Evolutionary conservation across 1,140 invertebrate species (phyloP).

Genomic region (Helicoverpa zea): DNA sequence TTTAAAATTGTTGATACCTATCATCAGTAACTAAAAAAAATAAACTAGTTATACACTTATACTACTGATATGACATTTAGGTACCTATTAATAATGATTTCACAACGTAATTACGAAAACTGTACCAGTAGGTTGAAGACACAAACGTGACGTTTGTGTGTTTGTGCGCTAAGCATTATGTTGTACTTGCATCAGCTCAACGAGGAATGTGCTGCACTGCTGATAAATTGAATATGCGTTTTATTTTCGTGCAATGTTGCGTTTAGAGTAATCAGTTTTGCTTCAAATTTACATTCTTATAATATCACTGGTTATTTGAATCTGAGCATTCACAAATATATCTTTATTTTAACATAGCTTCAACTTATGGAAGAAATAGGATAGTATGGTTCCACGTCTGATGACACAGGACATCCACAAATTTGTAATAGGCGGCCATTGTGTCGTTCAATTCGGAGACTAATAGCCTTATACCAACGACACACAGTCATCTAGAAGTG

Average conservation of each 20-base stretch:
- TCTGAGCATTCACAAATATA: no score
- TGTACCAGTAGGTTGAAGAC: not conserved
- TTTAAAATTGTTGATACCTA: no score
- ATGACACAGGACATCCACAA: no score
- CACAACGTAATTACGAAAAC: conserved; percentile 3
- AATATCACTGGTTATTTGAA: no score
- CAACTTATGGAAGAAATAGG: no score
- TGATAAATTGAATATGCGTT: not conserved
- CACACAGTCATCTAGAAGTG: not conserved
- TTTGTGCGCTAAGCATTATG: not conserved
- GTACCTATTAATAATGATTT: not conserved
- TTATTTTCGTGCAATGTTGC: not conserved
- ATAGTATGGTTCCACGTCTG: no score
- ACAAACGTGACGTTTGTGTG: not conserved
- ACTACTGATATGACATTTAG: not conserved
- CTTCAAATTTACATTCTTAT: no score
- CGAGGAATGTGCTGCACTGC: not conserved
- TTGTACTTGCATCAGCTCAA: not conserved
- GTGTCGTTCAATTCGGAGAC: not conserved
- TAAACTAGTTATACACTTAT: no score
- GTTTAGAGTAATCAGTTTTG: no score
- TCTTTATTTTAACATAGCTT: no score
- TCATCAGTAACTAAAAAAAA: no score
- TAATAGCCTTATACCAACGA: not conserved
- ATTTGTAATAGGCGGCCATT: no score